A percentile compares a stretch with the other conserved stretches of the same genome.
These are phyloP conservation scores for Argya squamiceps DNA, from an alignment of 2,797 vertebrate species.

Conservation along the genomic window DNA sequence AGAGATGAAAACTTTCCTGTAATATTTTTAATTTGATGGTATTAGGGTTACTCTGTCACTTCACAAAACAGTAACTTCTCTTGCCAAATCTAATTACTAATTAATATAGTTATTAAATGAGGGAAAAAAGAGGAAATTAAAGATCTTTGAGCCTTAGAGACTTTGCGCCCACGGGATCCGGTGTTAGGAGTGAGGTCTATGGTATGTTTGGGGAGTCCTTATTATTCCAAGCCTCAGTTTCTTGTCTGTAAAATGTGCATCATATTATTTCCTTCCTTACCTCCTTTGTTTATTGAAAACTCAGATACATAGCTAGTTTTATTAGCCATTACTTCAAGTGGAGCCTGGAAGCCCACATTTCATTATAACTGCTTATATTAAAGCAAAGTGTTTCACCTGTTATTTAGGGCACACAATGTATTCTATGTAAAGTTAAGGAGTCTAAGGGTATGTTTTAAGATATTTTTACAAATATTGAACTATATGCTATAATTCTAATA, in stretches of 20 bases:
- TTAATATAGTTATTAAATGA: not conserved
- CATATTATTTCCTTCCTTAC: not conserved
- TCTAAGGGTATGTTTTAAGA: not conserved
- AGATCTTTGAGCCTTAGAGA: not conserved
- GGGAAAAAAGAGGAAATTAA: not conserved
- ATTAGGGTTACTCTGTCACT: not conserved
- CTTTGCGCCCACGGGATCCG: not conserved
- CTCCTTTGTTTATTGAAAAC: not conserved
- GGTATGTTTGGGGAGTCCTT: not conserved
- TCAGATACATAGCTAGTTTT: not conserved
- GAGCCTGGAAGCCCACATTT: not conserved
- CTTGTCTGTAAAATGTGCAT: not conserved
- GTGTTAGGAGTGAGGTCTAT: not conserved
- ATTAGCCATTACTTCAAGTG: not conserved
- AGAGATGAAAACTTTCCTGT: not conserved
- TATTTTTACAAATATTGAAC: not conserved
- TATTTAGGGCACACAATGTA: not conserved
- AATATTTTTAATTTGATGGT: not conserved
- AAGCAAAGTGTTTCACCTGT: not conserved
- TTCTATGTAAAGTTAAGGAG: not conserved
- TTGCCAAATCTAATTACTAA: not conserved
- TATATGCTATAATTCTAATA: not conserved
- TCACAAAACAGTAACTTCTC: not conserved
- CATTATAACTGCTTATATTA: not conserved
- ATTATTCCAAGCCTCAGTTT: not conserved